phyloP scores from a whole-genome alignment of 2,888 invertebrate genomes.

The Erebia ligea region DNA sequence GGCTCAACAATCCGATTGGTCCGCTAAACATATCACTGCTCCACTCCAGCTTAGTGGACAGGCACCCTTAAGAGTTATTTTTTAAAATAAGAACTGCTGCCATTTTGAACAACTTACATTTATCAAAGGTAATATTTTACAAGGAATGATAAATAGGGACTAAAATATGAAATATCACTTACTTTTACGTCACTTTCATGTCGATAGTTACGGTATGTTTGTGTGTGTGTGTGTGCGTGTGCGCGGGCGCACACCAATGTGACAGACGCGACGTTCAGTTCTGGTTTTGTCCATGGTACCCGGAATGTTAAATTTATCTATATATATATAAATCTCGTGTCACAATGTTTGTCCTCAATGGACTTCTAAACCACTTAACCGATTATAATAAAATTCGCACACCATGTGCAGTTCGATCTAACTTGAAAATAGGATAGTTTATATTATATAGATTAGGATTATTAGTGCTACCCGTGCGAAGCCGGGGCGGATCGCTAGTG shows the following conservation, averaged over 20 bases:
- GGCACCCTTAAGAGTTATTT: not conserved
- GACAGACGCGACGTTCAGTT: not conserved
- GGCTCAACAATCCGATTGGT: not conserved
- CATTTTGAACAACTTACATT: not conserved
- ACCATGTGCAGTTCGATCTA: too few relatives aligned
- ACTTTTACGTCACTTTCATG: not conserved
- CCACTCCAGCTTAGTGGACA: not conserved
- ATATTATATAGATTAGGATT: too few relatives aligned
- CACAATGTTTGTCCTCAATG: too few relatives aligned
- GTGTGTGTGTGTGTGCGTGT: slow-evolving; percentile 5
- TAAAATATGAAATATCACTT: slow-evolving; percentile 5
- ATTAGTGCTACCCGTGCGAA: too few relatives aligned
- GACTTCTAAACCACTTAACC: too few relatives aligned
- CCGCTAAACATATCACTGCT: not conserved
- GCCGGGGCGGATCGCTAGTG: too few relatives aligned
- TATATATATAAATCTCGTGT: too few relatives aligned
- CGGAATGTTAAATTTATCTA: too few relatives aligned
- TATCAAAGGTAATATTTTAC: slow-evolving; percentile 8
- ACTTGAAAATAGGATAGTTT: too few relatives aligned
- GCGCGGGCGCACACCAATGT: not conserved
- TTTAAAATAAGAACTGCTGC: not conserved
- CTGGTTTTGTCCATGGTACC: too few relatives aligned
- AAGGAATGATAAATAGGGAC: not conserved
- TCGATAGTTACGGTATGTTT: slow-evolving; percentile 10
- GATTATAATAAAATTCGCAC: too few relatives aligned